Evolutionary conservation across 2,888 invertebrate species (phyloP).

Genomic region (Torymus tubicola): DNA sequence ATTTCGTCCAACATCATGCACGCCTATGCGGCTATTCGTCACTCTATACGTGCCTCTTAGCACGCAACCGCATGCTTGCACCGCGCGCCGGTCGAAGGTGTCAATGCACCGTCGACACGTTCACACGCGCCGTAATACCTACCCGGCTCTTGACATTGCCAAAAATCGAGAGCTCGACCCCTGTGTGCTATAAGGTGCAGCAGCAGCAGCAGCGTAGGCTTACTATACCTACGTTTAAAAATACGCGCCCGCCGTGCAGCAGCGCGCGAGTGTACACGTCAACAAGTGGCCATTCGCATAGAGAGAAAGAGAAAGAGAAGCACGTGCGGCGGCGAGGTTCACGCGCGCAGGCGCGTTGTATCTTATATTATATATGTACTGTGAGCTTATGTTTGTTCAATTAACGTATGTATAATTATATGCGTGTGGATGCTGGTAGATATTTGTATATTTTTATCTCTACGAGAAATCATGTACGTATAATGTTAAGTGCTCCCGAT

Average conservation of each 20-base stretch:
- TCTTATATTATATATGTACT: too few relatives aligned
- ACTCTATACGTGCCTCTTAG: neutral
- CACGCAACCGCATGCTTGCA: too few relatives aligned
- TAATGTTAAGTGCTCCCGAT: too few relatives aligned
- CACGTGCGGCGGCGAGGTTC: too few relatives aligned
- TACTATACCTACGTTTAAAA: constrained; percentile 40
- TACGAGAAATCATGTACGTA: too few relatives aligned
- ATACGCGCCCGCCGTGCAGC: constrained; percentile 35
- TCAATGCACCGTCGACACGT: constrained; percentile 30
- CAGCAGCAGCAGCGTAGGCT: neutral
- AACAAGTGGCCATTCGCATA: constrained; percentile 53
- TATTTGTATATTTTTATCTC: too few relatives aligned
- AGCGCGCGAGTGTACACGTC: constrained; percentile 16
- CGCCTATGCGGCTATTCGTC: neutral
- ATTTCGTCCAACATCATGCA: too few relatives aligned
- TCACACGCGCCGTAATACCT: neutral
- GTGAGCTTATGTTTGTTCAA: too few relatives aligned
- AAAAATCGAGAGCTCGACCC: constrained; percentile 34
- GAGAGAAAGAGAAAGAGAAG: neutral
- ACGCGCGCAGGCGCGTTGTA: too few relatives aligned
- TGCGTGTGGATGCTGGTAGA: too few relatives aligned
- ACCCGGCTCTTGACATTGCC: constrained; percentile 56
- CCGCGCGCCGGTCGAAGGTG: neutral
- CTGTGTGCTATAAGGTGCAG: constrained; percentile 10
- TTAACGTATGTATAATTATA: too few relatives aligned